A percentile compares a stretch with the other conserved stretches of the same genome.
phyloP scores from a whole-genome alignment of 2,888 invertebrate genomes.

The Dasysyrphus tricinctus region DNA sequence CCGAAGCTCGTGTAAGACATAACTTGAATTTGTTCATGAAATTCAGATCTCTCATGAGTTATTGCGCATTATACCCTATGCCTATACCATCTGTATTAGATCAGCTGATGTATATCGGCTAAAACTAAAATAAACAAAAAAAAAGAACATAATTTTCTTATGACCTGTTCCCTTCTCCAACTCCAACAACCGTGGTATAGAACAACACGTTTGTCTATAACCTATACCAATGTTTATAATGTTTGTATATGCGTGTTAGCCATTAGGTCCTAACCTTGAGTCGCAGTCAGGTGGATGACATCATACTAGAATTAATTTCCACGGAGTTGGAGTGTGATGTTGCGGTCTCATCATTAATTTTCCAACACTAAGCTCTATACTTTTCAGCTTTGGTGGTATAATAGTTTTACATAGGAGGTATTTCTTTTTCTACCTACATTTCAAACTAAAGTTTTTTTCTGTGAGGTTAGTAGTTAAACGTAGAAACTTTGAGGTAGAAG shows the following conservation, averaged over 20 bases:
- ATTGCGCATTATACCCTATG: background rate
- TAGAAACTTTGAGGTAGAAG: background rate
- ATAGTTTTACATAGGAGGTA: background rate
- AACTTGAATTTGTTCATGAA: background rate
- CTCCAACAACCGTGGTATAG: slow-evolving; percentile 2
- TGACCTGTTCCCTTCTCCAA: background rate
- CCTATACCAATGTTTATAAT: background rate
- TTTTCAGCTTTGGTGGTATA: background rate
- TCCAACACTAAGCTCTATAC: slow-evolving; percentile 9
- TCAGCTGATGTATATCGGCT: slow-evolving; percentile 46
- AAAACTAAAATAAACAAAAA: slow-evolving; percentile 6
- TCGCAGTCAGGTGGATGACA: slow-evolving; percentile 64
- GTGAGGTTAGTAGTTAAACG: background rate
- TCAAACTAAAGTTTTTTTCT: background rate
- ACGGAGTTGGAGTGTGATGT: slow-evolving; percentile 7
- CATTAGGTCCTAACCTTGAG: slow-evolving; percentile 58
- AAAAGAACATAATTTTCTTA: background rate
- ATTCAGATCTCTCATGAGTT: background rate
- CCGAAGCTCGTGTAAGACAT: background rate
- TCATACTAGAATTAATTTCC: slow-evolving; percentile 38
- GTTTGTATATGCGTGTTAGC: slow-evolving; percentile 34
- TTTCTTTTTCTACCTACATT: background rate
- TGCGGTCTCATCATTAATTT: slow-evolving; percentile 20
- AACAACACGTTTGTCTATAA: background rate
- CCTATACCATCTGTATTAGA: background rate